Evolutionary conservation across 2,113 vertebrate species (phyloP).

Genomic region (Canis aureus): DNA sequence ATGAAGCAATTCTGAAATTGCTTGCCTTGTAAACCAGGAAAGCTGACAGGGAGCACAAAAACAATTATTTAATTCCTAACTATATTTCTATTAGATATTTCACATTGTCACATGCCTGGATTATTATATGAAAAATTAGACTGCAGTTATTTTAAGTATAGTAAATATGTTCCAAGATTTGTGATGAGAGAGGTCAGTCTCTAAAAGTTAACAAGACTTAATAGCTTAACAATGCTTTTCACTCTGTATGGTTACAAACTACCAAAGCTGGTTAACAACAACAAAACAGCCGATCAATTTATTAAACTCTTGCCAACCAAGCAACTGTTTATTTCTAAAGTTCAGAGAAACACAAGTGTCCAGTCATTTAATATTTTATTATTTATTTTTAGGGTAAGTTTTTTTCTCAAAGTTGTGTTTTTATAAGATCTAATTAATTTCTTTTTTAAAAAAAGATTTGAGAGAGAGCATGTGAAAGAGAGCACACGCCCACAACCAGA

Average conservation of each 20-base stretch:
- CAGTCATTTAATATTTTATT: conserved; percentile 33
- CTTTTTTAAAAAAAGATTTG: not conserved
- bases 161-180: conserved; percentile 85
- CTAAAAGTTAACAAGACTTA: conserved; percentile 83
- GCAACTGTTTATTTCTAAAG: not conserved
- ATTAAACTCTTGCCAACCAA: conserved; percentile 60
- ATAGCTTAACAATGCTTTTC: conserved; percentile 73
- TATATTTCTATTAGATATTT: conserved; percentile 71
- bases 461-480: no score
- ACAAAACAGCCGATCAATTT: conserved; percentile 51
- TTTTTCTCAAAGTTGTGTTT: not conserved
- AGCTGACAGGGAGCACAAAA: conserved; percentile 57
- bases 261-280: conserved; percentile 47
- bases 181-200: conserved; percentile 83
- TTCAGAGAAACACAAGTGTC: conserved; percentile 26
- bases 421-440: conserved; percentile 43
- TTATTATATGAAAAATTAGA: conserved; percentile 83
- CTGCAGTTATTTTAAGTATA: conserved; percentile 86
- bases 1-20: conserved; percentile 56
- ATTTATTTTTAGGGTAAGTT: conserved; percentile 33
- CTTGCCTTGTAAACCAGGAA: conserved; percentile 51
- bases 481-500: no score
- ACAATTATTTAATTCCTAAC: conserved; percentile 64
- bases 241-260: conserved; percentile 34
- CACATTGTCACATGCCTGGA: conserved; percentile 72